Evolutionary conservation across 2,797 vertebrate species (phyloP).

Genomic region (Borostomias antarcticus): DNA sequence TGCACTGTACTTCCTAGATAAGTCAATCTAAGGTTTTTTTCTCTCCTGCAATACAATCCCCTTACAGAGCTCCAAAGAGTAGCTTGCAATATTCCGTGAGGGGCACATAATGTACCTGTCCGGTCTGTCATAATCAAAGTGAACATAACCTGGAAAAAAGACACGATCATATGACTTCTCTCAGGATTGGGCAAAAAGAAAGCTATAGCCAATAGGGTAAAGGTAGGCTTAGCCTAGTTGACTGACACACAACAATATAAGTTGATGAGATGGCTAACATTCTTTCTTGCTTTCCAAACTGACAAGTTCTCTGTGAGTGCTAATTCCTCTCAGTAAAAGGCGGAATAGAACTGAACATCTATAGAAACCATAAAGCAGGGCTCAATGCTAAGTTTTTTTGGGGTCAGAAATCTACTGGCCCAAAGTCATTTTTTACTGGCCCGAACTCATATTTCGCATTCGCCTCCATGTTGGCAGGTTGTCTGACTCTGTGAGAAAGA

Average conservation of each 20-base stretch:
- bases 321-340: background rate
- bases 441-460: no score
- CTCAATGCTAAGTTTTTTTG: no score
- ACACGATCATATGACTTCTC: background rate
- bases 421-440: no score
- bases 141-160: constrained; percentile 16
- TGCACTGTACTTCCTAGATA: constrained; percentile 51
- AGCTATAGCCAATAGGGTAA: background rate
- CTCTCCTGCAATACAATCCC: constrained; percentile 47
- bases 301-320: no score
- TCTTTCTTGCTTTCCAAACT: background rate
- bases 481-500: no score
- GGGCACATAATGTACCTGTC: constrained; percentile 44
- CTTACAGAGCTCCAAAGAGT: constrained; percentile 21
- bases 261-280: constrained; percentile 9
- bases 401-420: no score
- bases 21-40: constrained; percentile 48
- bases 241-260: constrained; percentile 1
- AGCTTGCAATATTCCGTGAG: constrained; percentile 1
- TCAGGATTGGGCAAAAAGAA: constrained; percentile 1
- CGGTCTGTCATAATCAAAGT: constrained; percentile 22
- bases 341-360: background rate
- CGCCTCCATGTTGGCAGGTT: no score
- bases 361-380: no score
- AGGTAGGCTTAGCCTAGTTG: constrained; percentile 15